phyloP scores from a whole-genome alignment of 2,888 invertebrate genomes.

The Caradrina kadenii region DNA sequence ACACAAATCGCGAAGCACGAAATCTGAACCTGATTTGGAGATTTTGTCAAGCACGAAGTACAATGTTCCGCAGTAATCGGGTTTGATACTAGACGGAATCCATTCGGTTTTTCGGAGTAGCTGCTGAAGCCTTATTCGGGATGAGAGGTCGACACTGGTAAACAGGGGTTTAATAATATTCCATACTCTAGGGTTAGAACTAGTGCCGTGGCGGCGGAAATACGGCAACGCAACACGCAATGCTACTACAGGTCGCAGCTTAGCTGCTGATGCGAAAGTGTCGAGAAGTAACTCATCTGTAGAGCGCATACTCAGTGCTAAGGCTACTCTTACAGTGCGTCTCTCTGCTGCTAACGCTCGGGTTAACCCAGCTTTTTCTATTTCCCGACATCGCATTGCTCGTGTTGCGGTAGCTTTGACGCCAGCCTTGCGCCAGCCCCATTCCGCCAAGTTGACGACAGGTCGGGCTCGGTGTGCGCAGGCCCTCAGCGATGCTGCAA shows the following conservation, averaged over 20 bases:
- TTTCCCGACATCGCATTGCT: slow-evolving; percentile 65
- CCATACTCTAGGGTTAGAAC: slow-evolving; percentile 70
- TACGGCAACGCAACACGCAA: slow-evolving; percentile 70
- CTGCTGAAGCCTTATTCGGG: slow-evolving; percentile 41
- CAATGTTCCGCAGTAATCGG: slow-evolving; percentile 71
- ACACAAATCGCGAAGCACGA: slow-evolving; percentile 66
- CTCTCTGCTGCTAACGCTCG: slow-evolving; percentile 68
- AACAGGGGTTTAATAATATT: slow-evolving; percentile 70
- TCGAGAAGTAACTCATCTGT: slow-evolving; percentile 12
- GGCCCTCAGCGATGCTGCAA: slow-evolving; percentile 70
- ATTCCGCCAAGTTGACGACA: slow-evolving; percentile 63
- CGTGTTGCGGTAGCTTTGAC: slow-evolving; percentile 76
- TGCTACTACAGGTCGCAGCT: slow-evolving; percentile 56
- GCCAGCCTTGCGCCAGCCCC: slow-evolving; percentile 74
- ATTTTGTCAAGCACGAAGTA: slow-evolving; percentile 63
- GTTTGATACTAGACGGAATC: slow-evolving; percentile 68
- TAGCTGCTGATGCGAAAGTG: slow-evolving; percentile 31
- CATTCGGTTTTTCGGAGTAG: slow-evolving; percentile 49
- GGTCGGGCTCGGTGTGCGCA: slow-evolving; percentile 73
- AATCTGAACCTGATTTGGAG: slow-evolving; percentile 45
- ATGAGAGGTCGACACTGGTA: slow-evolving; percentile 60
- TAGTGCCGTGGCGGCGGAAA: slow-evolving; percentile 56
- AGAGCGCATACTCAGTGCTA: slow-evolving; percentile 63
- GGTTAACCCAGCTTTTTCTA: slow-evolving; percentile 55
- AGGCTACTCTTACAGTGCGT: slow-evolving; percentile 69